A percentile compares a stretch with the other conserved stretches of the same genome.
Evolutionary conservation across 1,140 invertebrate species (phyloP).

Genomic region (Rhopalosiphum maidis): DNA sequence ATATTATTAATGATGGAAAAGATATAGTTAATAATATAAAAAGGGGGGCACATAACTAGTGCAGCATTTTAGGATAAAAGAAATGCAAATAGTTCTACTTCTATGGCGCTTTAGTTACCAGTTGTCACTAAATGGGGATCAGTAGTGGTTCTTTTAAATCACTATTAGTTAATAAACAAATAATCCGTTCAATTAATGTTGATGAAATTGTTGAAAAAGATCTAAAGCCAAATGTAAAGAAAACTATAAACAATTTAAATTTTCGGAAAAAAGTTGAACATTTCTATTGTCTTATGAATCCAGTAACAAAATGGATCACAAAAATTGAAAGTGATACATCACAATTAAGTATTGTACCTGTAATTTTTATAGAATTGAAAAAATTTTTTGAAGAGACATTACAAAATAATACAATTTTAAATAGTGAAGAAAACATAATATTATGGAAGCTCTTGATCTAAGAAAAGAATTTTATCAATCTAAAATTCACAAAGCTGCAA

Average conservation of each 20-base stretch:
- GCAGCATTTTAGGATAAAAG: neutral
- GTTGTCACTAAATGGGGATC: neutral
- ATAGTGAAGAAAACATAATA: conserved; percentile 2
- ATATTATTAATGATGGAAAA: neutral
- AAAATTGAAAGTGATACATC: conserved; percentile 30
- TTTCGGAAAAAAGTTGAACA: conserved; percentile 14
- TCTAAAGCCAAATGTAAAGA: neutral
- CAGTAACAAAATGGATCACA: conserved; percentile 1
- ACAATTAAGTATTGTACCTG: neutral
- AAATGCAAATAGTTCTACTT: neutral
- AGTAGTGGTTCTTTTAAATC: neutral
- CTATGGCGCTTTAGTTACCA: conserved; percentile 15
- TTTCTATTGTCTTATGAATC: neutral
- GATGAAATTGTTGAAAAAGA: conserved; percentile 28
- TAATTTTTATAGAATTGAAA: neutral
- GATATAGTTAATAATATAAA: conserved; percentile 3
- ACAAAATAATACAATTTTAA: conserved; percentile 26
- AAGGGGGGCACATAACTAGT: neutral
- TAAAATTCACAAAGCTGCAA: conserved; percentile 32
- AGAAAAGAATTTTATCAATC: neutral
- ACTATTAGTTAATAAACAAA: conserved; percentile 11
- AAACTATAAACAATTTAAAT: neutral
- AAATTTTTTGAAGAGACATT: neutral
- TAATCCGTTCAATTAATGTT: conserved; percentile 2
- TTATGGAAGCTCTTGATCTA: neutral